Evolutionary conservation across 92 coral and sea anemone genomes (phyloP).

Genomic region (Anthopleura xanthogrammica): DNA sequence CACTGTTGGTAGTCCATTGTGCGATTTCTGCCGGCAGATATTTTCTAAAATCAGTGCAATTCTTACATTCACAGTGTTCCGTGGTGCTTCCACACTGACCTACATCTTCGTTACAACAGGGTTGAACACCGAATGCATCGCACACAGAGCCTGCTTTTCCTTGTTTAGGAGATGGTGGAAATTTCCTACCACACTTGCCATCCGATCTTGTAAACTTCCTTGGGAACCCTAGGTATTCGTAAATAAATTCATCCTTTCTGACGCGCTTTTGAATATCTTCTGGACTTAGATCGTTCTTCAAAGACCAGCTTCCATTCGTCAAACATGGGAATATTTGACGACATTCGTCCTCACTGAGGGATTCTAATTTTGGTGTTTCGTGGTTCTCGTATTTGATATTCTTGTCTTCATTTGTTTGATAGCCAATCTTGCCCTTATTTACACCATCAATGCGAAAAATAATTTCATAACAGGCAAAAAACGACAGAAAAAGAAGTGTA

Average conservation of each 20-base stretch:
- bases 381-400: neutral
- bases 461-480: neutral
- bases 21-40: conserved; percentile 57
- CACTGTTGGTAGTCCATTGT: conserved; percentile 40
- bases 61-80: conserved; percentile 44
- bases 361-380: neutral
- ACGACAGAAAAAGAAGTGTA: neutral
- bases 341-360: neutral
- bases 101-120: conserved; percentile 65
- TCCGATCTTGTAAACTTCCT: conserved; percentile 42
- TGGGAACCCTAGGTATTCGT: conserved; percentile 58
- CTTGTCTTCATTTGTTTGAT: neutral
- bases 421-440: too few relatives aligned
- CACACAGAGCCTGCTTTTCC: conserved; percentile 37
- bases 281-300: conserved; percentile 35
- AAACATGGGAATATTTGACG: conserved; percentile 26
- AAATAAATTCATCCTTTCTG: conserved; percentile 39
- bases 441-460: neutral
- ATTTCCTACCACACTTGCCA: conserved; percentile 49
- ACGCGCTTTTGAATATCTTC: conserved; percentile 36
- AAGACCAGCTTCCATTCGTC: conserved; percentile 52
- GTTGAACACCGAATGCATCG: conserved; percentile 47
- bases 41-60: conserved; percentile 55
- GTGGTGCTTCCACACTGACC: conserved; percentile 55
- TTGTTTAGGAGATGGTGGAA: neutral